Evolutionary conservation across 1,140 invertebrate genomes (phyloP).

Genomic region (Lordiphosa clarofinis): DNA sequence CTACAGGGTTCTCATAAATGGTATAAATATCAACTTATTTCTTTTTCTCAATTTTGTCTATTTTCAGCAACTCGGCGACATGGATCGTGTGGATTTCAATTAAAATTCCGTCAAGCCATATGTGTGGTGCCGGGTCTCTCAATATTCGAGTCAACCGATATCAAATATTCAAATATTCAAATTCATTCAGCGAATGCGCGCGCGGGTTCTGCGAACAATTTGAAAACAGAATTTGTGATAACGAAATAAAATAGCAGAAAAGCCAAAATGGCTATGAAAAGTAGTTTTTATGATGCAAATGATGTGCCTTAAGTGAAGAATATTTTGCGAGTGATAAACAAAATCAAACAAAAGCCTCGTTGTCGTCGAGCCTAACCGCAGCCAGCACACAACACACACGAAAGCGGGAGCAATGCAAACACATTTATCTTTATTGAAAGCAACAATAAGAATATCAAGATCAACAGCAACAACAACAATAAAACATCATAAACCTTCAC

Average conservation of each 20-base stretch:
- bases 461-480: constrained; percentile 21
- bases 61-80: constrained; percentile 65
- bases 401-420: constrained; percentile 47
- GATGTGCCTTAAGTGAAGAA: constrained; percentile 52
- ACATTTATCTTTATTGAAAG: constrained; percentile 62
- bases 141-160: constrained; percentile 49
- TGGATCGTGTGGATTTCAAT: constrained; percentile 64
- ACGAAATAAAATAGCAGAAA: neutral
- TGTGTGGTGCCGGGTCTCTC: constrained; percentile 7
- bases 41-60: constrained; percentile 43
- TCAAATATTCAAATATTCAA: constrained; percentile 67
- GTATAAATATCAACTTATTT: constrained; percentile 25
- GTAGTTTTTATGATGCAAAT: constrained; percentile 70
- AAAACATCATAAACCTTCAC: constrained; percentile 49
- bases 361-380: constrained; percentile 7
- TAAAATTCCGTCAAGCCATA: constrained; percentile 63
- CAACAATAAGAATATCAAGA: constrained; percentile 43
- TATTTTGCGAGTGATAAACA: constrained; percentile 52
- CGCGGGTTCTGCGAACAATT: constrained; percentile 36
- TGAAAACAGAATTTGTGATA: constrained; percentile 26
- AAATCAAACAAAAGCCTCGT: constrained; percentile 12
- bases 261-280: constrained; percentile 46
- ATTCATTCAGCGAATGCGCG: constrained; percentile 58
- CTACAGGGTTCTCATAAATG: constrained; percentile 1
- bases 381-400: constrained; percentile 12